phyloP scores from a whole-genome alignment of 2,797 vertebrate genomes.

The Alfaro cultratus region DNA sequence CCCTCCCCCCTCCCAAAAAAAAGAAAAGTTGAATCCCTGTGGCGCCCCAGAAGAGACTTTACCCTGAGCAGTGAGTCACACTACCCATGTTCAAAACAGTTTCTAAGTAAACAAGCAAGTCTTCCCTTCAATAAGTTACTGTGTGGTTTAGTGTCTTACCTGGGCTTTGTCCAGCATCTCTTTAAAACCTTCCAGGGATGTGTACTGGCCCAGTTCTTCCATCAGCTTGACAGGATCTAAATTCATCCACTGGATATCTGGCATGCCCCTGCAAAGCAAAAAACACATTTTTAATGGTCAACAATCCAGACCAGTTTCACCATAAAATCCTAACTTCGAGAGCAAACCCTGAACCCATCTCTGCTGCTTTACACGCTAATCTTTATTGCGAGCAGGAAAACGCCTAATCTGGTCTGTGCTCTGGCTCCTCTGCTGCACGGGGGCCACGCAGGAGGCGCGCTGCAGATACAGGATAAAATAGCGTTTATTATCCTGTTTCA shows the following conservation, averaged over 20 bases:
- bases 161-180: constrained; percentile 98
- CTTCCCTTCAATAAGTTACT: constrained; percentile 11
- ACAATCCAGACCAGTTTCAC: constrained; percentile 10
- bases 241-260: constrained; percentile 98
- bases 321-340: constrained; percentile 11
- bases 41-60: background rate
- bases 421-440: constrained; percentile 25
- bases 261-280: constrained; percentile 86
- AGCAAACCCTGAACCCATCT: constrained; percentile 10
- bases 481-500: constrained; percentile 96
- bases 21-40: background rate
- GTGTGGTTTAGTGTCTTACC: constrained; percentile 69
- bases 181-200: constrained; percentile 92
- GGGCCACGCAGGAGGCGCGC: constrained; percentile 56
- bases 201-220: constrained; percentile 94
- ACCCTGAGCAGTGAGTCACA: background rate
- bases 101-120: background rate
- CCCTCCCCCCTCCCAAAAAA: too few relatives aligned
- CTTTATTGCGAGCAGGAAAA: constrained; percentile 21
- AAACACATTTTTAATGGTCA: constrained; percentile 15
- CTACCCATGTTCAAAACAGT: background rate
- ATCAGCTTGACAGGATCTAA: constrained; percentile 94
- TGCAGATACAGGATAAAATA: constrained; percentile 87
- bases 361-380: background rate
- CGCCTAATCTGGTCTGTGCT: constrained; percentile 26